These are phyloP conservation scores for Leptonema lineaticorne DNA, from an alignment of 1,140 invertebrate genomes.

Conservation along the genomic window DNA sequence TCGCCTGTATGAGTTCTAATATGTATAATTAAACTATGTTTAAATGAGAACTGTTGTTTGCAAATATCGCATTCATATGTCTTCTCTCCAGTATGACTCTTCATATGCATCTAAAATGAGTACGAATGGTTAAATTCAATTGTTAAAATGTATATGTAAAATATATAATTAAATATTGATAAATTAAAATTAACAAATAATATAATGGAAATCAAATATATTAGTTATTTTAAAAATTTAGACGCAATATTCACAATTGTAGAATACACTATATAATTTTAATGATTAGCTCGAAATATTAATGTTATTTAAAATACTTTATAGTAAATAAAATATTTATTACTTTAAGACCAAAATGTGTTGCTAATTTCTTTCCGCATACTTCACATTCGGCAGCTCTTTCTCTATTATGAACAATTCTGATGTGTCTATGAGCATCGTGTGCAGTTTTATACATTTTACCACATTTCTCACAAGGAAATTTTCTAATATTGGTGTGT, in stretches of 20 bases:
- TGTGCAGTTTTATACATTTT: slow-evolving; percentile 21
- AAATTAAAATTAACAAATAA: neutral
- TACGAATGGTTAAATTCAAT: neutral
- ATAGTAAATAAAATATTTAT: neutral
- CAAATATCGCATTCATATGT: slow-evolving; percentile 32
- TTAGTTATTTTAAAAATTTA: no score
- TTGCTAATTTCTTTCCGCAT: slow-evolving; percentile 24
- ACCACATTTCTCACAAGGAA: slow-evolving; percentile 22
- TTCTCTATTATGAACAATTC: slow-evolving; percentile 22
- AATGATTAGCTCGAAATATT: no score
- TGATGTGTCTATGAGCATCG: slow-evolving; percentile 16
- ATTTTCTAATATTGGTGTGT: slow-evolving; percentile 28
- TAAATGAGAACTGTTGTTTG: slow-evolving; percentile 24
- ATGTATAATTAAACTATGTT: slow-evolving; percentile 26
- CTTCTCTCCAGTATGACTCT: slow-evolving; percentile 35
- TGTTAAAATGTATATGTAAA: neutral
- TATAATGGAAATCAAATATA: no score
- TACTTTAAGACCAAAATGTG: slow-evolving; percentile 23
- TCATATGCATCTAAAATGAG: slow-evolving; percentile 35
- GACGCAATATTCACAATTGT: no score
- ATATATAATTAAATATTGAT: neutral
- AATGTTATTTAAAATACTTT: no score
- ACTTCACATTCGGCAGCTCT: slow-evolving; percentile 7
- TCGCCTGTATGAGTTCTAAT: slow-evolving; percentile 45
- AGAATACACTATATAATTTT: no score